A percentile compares a stretch with the other conserved stretches of the same genome.
These are phyloP conservation scores for Sebastiscus albofasciatus DNA, from an alignment of 2,797 vertebrate genomes.

Conservation along the genomic window DNA sequence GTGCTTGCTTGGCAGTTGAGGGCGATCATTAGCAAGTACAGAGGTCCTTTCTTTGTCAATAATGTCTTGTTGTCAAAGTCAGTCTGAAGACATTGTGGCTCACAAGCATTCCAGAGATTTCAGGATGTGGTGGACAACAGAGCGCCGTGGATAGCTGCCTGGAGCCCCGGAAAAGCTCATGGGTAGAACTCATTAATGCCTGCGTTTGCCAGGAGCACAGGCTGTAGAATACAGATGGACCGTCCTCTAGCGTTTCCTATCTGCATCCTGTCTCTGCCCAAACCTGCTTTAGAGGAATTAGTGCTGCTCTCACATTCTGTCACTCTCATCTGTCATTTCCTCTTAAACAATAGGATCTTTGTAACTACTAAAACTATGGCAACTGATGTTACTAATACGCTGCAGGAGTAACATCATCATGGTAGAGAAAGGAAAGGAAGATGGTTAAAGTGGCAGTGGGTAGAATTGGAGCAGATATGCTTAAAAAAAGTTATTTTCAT, in stretches of 20 bases:
- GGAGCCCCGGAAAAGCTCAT: constrained; percentile 49
- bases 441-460: not conserved
- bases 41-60: constrained; percentile 77
- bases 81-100: constrained; percentile 67
- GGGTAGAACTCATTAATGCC: constrained; percentile 73
- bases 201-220: constrained; percentile 68
- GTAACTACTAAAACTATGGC: not conserved
- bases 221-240: constrained; percentile 71
- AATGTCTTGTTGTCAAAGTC: constrained; percentile 62
- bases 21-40: constrained; percentile 54
- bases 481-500: no score
- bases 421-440: not conserved
- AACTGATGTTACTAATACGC: not conserved
- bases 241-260: constrained; percentile 63
- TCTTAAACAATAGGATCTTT: constrained; percentile 51
- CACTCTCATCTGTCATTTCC: constrained; percentile 55
- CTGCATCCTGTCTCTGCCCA: constrained; percentile 66
- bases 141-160: constrained; percentile 61
- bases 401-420: not conserved
- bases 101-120: constrained; percentile 78
- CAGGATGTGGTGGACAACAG: constrained; percentile 80
- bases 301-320: constrained; percentile 54
- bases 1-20: constrained; percentile 33
- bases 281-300: constrained; percentile 63
- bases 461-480: no score